Conservation (phyloP, 1,140 invertebrate genomes). For the Drosophila serrata region DNA sequence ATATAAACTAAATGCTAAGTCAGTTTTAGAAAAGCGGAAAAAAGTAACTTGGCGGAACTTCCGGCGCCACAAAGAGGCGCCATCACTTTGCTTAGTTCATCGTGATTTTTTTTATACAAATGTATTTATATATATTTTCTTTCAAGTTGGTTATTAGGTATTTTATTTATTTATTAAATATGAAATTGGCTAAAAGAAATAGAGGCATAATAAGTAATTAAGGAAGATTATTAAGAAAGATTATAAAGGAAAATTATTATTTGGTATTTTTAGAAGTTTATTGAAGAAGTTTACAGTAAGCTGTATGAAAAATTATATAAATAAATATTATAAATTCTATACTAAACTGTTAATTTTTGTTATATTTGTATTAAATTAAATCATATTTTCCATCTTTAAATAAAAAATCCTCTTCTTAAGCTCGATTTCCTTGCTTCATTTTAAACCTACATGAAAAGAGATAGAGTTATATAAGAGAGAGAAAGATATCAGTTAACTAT, state of each 20-base stretch:
- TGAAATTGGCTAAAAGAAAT: not conserved
- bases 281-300: too few species aligned
- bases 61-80: conserved; percentile 52
- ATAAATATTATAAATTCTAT: too few species aligned
- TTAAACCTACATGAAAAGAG: not conserved
- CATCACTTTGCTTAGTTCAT: conserved; percentile 12
- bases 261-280: too few species aligned
- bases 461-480: not conserved
- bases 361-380: not conserved
- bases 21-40: conserved; percentile 42
- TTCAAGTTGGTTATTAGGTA: not conserved
- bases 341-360: too few species aligned
- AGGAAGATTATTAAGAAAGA: not conserved
- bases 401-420: not conserved
- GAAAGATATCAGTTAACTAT: conserved; percentile 2
- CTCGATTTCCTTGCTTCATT: not conserved
- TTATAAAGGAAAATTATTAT: too few species aligned
- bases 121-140: not conserved
- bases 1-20: conserved; percentile 50
- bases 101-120: too few species aligned
- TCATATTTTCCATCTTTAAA: too few species aligned
- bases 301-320: too few species aligned
- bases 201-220: too few species aligned
- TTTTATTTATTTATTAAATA: not conserved
- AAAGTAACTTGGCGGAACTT: conserved; percentile 31